Evolutionary conservation across 2,888 invertebrate species (phyloP).

Genomic region (Adineta ricciae): DNA sequence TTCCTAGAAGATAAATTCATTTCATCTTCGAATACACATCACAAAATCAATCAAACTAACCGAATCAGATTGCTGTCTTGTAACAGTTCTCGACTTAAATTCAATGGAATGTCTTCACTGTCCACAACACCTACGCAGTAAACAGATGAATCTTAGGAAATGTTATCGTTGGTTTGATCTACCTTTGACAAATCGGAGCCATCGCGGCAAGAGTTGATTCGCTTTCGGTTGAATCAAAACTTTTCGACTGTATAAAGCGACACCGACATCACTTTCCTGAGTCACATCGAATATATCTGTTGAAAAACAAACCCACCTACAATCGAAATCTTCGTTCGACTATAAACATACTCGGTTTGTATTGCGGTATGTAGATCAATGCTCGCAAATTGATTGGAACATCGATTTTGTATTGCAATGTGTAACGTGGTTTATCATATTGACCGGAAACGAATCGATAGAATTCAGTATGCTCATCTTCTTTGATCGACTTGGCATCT

Average conservation of each 20-base stretch:
- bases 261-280: slow-evolving; percentile 70
- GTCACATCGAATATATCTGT: slow-evolving; percentile 68
- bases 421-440: slow-evolving; percentile 76
- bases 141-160: not conserved
- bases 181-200: slow-evolving; percentile 85
- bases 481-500: slow-evolving; percentile 74
- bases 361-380: slow-evolving; percentile 81
- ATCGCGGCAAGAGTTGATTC: slow-evolving; percentile 79
- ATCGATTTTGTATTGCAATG: slow-evolving; percentile 81
- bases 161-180: slow-evolving; percentile 39
- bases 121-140: slow-evolving; percentile 70
- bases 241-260: slow-evolving; percentile 77
- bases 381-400: slow-evolving; percentile 81
- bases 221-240: slow-evolving; percentile 82
- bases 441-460: slow-evolving; percentile 75
- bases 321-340: not conserved
- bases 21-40: not conserved
- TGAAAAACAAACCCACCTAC: too few relatives aligned
- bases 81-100: slow-evolving; percentile 82
- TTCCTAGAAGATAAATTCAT: not conserved
- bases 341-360: slow-evolving; percentile 63
- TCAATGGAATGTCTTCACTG: slow-evolving; percentile 93
- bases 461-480: slow-evolving; percentile 79
- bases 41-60: not conserved
- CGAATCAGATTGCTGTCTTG: slow-evolving; percentile 79